Conservation (phyloP, 1,140 invertebrate genomes). For the Ceratina japonica region DNA sequence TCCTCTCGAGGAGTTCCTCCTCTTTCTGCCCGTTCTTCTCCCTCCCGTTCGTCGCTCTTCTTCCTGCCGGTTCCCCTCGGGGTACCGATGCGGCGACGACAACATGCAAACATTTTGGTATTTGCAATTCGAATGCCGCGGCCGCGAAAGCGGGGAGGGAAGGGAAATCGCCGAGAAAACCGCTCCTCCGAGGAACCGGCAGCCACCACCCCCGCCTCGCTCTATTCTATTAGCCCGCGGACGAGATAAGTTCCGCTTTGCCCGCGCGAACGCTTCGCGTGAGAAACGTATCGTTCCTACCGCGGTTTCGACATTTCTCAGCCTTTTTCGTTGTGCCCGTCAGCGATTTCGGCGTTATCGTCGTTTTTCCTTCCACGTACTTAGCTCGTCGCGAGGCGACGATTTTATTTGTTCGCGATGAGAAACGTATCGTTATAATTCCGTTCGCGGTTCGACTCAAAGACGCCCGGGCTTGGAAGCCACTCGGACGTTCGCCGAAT, state of each 20-base stretch:
- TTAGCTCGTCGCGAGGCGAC: no score
- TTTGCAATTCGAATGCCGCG: constrained; percentile 79
- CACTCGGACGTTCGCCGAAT: no score
- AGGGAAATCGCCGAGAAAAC: constrained; percentile 58
- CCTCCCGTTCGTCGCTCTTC: constrained; percentile 20
- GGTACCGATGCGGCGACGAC: constrained; percentile 77
- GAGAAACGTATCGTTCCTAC: constrained; percentile 3
- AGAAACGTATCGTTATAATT: no score
- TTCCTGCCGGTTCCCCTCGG: constrained; percentile 56
- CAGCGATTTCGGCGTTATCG: neutral
- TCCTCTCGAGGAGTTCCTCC: constrained; percentile 65
- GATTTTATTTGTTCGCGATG: no score
- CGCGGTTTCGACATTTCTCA: constrained; percentile 13
- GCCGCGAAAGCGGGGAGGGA: constrained; percentile 65
- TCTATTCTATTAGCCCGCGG: constrained; percentile 60
- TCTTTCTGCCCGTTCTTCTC: constrained; percentile 27
- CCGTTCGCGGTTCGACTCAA: no score
- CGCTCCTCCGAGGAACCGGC: constrained; percentile 38
- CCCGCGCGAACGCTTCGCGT: neutral
- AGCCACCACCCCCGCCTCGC: constrained; percentile 27
- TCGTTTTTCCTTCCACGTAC: no score
- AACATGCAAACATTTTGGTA: constrained; percentile 80
- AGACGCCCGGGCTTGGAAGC: neutral
- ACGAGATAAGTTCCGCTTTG: constrained; percentile 52
- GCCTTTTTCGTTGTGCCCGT: neutral